Base-by-base conservation (phyloP, 2,797 vertebrate genomes). In the Pampus argenteus region DNA sequence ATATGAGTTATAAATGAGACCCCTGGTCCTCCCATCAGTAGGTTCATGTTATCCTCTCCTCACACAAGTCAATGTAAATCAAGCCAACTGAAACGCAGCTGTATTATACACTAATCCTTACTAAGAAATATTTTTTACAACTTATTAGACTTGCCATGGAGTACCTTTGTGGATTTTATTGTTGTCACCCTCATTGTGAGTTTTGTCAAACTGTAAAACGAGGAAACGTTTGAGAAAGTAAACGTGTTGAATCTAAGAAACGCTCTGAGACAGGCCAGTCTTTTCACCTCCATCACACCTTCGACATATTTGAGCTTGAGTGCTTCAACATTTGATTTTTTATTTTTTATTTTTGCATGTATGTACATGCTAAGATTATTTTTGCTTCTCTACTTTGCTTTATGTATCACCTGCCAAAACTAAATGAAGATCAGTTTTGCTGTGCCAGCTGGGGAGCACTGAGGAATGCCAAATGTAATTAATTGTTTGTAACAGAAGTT, bases 261-360 rank as follows among this genome's bases (percentile, higher is more conserved):
- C 26, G 34, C 59, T 74, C 54, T 34, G 65, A 78, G 81, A 85
- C 77, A 56, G 44, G 61, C 70, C 77, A 49, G 78, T 70, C 42
- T 78, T 52, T 34, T 74, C 38, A 36, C 61, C 69, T 62, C 62
- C 67, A 81, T 79, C 75, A 29, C 73, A 44, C 69, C 74, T 76
- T 70, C 47, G 47, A 5, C 71, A 61, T 64, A 54, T 74, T 1
- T 66, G 52, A 38, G 73, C 80, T 87, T 71, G 72, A 78, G 42
- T 51, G 73, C 70, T 75, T 79, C 74, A 81, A 79, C 79, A 65
- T 50, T 70, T 22, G 18, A 66, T 47, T 1, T 34, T 61, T n/a
- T n/a, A n/a, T n/a, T n/a, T n/a, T n/a, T n/a, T n/a, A n/a, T 65
- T 71, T 74, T 65, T 84, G 90, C 88, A 88, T 87, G 90, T 88